Evolutionary conservation across 2,888 invertebrate species (phyloP).

Genomic region (Eupithecia abbreviata): DNA sequence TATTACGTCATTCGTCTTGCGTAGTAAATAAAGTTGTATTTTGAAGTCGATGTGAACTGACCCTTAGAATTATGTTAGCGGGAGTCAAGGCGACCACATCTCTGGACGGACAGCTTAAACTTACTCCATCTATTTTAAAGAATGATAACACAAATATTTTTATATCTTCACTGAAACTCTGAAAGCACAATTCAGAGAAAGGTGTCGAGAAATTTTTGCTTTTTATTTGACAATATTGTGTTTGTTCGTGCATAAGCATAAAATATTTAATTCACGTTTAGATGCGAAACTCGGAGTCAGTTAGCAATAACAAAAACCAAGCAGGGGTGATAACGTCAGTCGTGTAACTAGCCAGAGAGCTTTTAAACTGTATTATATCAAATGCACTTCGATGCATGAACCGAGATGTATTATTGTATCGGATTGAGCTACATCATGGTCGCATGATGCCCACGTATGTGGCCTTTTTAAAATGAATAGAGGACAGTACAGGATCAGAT

Average conservation of each 20-base stretch:
- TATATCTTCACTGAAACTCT: slow-evolving; percentile 6
- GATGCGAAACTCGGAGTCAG: slow-evolving; percentile 14
- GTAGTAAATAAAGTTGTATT: no score
- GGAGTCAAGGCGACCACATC: background rate
- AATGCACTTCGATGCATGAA: no score
- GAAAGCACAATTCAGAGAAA: slow-evolving; percentile 20
- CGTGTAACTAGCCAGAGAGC: no score
- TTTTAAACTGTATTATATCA: no score
- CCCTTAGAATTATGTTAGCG: no score
- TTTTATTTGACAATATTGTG: slow-evolving; percentile 24
- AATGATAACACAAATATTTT: slow-evolving; percentile 14
- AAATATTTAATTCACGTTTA: slow-evolving; percentile 4
- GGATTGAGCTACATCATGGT: background rate
- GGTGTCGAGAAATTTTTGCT: slow-evolving; percentile 17
- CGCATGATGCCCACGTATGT: background rate
- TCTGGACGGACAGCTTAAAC: background rate
- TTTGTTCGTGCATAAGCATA: background rate
- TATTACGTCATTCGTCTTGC: no score
- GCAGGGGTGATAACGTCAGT: background rate
- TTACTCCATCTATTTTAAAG: background rate
- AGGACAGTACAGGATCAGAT: background rate
- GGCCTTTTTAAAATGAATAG: background rate
- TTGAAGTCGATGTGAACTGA: no score
- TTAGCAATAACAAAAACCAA: background rate
- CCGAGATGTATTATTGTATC: no score